Conservation (phyloP, 2,888 invertebrate genomes). For the Ischnura elegans region DNA sequence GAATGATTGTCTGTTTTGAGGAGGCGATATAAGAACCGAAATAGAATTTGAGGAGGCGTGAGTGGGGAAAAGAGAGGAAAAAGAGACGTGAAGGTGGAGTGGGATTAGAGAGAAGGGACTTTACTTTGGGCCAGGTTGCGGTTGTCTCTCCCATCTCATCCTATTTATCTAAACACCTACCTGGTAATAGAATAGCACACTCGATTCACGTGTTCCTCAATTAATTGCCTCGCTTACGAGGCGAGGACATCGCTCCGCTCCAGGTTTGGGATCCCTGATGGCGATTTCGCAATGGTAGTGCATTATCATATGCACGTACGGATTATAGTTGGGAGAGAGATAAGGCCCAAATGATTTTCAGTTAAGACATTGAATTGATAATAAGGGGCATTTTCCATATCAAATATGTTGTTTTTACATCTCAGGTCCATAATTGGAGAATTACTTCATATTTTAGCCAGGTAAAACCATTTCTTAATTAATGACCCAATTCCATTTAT, state of each 20-base stretch:
- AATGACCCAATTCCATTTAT: too few species aligned
- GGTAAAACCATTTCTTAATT: too few species aligned
- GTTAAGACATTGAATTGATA: too few species aligned
- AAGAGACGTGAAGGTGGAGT: background rate
- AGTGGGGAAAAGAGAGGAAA: slow-evolving; percentile 29
- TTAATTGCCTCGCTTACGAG: slow-evolving; percentile 10
- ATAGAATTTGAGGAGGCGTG: slow-evolving; percentile 65
- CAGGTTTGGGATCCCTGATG: background rate
- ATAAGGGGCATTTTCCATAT: too few species aligned
- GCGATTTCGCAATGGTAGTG: background rate
- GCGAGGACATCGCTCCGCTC: background rate
- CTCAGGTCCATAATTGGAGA: too few species aligned
- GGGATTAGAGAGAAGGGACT: slow-evolving; percentile 23
- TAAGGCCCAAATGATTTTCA: background rate
- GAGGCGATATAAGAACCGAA: slow-evolving; percentile 60
- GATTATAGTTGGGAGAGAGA: background rate
- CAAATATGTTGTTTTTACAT: too few species aligned
- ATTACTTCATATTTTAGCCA: too few species aligned
- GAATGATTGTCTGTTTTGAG: slow-evolving; percentile 66
- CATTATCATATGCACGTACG: background rate
- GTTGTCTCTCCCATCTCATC: slow-evolving; percentile 7
- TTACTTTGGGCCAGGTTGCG: slow-evolving; percentile 64
- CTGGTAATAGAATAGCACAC: slow-evolving; percentile 30
- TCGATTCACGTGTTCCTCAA: slow-evolving; percentile 12
- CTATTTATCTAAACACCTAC: slow-evolving; percentile 38